Conservation (phyloP, 2,797 vertebrate genomes). For the Pangasius larnaudii region DNA sequence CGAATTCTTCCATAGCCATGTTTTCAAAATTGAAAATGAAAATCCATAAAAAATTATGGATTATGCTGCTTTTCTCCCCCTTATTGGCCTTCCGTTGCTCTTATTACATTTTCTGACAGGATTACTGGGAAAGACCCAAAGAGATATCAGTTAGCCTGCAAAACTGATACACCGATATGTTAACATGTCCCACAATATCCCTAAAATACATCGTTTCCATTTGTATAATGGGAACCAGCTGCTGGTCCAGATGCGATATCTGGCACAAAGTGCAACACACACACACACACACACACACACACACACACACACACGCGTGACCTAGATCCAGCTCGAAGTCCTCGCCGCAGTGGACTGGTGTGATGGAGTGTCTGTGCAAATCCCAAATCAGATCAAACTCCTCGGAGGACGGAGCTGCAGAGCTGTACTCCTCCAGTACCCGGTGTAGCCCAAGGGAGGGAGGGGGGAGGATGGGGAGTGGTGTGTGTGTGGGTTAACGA, state of each 20-base stretch:
- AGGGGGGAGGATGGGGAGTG: not conserved
- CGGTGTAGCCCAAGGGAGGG: constrained; percentile 30
- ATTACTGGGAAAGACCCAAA: constrained; percentile 27
- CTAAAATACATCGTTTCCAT: constrained; percentile 54
- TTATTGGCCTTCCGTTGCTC: not conserved
- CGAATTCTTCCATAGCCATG: not conserved
- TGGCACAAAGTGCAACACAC: constrained; percentile 48
- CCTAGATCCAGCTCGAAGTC: constrained; percentile 40
- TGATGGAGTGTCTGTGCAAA: constrained; percentile 29
- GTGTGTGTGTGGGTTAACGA: not conserved
- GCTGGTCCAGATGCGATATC: constrained; percentile 55
- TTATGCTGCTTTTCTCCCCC: not conserved
- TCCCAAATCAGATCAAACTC: constrained; percentile 37
- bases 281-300: constrained; percentile 44
- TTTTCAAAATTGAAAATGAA: not conserved
- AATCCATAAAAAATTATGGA: not conserved
- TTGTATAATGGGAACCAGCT: constrained; percentile 57
- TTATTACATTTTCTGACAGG: constrained; percentile 35
- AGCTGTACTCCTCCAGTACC: constrained; percentile 27
- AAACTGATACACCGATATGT: constrained; percentile 46
- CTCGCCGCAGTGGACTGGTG: constrained; percentile 33
- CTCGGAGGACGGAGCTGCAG: constrained; percentile 9
- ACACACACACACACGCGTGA: constrained; percentile 42
- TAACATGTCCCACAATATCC: constrained; percentile 50
- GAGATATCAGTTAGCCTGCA: constrained; percentile 40